Percentiles rank a stretch among this genome's conserved stretches.
These are phyloP conservation scores for Trichopria drosophilae DNA, from an alignment of 2,888 invertebrate species.

Conservation along the genomic window DNA sequence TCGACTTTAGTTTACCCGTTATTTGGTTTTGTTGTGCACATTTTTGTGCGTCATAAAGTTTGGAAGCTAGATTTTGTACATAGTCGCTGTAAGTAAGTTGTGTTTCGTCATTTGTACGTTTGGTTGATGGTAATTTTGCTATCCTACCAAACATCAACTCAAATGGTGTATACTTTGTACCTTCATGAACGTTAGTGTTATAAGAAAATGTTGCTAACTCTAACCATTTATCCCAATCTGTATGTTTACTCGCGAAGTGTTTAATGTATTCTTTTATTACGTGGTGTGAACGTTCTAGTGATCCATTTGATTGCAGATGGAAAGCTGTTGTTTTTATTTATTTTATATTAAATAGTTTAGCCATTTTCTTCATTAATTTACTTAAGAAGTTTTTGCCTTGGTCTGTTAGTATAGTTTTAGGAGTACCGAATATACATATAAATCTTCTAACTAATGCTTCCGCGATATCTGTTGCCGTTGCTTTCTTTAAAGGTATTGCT, in stretches of 20 bases:
- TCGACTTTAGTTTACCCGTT: slow-evolving; percentile 18
- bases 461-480: slow-evolving; percentile 1
- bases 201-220: slow-evolving; percentile 24
- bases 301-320: slow-evolving; percentile 25
- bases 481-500: neutral
- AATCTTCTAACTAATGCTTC: slow-evolving; percentile 1
- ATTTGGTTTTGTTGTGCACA: slow-evolving; percentile 18
- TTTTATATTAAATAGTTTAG: neutral
- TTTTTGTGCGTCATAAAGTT: slow-evolving; percentile 8
- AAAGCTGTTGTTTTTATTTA: slow-evolving; percentile 4
- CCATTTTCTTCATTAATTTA: neutral
- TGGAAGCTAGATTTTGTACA: slow-evolving; percentile 14
- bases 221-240: slow-evolving; percentile 30
- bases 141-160: slow-evolving; percentile 31
- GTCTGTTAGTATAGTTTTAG: slow-evolving; percentile 5
- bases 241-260: slow-evolving; percentile 9
- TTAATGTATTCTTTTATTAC: slow-evolving; percentile 32
- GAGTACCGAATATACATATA: slow-evolving; percentile 9
- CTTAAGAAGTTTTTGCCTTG: slow-evolving; percentile 6
- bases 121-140: slow-evolving; percentile 25
- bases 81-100: slow-evolving; percentile 29
- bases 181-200: slow-evolving; percentile 30
- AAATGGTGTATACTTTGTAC: slow-evolving; percentile 14
- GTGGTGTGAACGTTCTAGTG: slow-evolving; percentile 29
- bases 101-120: neutral